Evolutionary conservation across 2,797 vertebrate species (phyloP), one percentile per base, ranked within the genome.

Genomic region (Sebastes cheni): DNA sequence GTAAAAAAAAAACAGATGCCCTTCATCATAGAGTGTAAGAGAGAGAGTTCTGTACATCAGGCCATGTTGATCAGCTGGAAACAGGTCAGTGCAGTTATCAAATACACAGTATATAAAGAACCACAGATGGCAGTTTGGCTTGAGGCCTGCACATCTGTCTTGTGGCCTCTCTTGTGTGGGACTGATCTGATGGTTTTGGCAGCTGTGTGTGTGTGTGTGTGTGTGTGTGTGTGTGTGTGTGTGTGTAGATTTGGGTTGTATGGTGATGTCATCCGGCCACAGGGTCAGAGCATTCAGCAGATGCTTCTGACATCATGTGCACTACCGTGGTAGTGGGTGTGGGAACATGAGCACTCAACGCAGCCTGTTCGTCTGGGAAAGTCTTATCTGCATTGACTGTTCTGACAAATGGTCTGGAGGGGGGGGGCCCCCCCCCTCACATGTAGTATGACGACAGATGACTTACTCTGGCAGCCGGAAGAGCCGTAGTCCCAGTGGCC

Each of bases 381-480:
- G 50, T 0, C 0, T 59, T 55, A 52, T 75, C 67, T 79, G 27
- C 18, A 30, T 23, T 59, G 20, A 80, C 78, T 72, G 22, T 56
- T 80, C 71, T 13, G 13, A 56, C 59, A 81, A 74, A 70, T 74
- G 68, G 22, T 81, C 58, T 10, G 14, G 34, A 12, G 50, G 1
- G 4, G 67, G 39, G 1, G 3, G 7, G 29, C n/a, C n/a, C n/a
- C n/a, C n/a, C n/a, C n/a, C n/a, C n/a, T 32, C 8, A 16, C 61
- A 32, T 55, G 64, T 29, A 5, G 25, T 42, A 32, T 78, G 72
- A 61, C 6, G 52, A 61, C 20, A 65, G 20, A 58, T 42, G 70
- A 90, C 96, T 95, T 86, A 97, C 96, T 96, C 88, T 93, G 93
- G 89, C 96, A 97, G 80, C 96, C 96, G 4, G 89, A 84, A 1